Base-by-base conservation (phyloP, 2,888 invertebrate genomes). In the Spialia ferax region DNA sequence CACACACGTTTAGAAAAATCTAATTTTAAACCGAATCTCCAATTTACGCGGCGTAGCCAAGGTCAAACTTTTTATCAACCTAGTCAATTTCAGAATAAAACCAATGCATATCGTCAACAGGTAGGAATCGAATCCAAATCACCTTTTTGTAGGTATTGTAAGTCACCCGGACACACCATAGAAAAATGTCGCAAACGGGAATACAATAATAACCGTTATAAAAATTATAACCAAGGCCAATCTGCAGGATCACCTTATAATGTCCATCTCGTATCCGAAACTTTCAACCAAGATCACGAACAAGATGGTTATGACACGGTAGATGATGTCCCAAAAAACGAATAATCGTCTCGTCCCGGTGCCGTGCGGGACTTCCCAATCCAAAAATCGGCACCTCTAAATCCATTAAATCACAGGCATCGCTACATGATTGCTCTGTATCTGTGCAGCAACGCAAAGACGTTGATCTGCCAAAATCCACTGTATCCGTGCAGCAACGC, bases 181-280 rank as follows among this genome's bases (percentile, higher is more conserved):
- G 69, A 69, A 54, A 32, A 68, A 10, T 73, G 69, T 29, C 63
- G 67, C 0, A 73, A 72, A 68, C 56, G 71, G 1, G 55, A 70
- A 42, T 72, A 54, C 52, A 71, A 71, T 23, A 73, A 71, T n/a
- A 48, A 62, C 2, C 64, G 56, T 0, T 61, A 55, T 35, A 67
- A 67, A 32, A 42, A 60, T 48, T 15, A 48, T 38, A 62, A 61
- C 2, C 35, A 56, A 55, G 52, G 50, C 13, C 63, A 68, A 29
- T 18, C 0, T 20, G 1, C 10, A 48, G 20, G 45, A 3, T 3
- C 45, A 2, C 2, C n/a, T 11, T 23, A 20, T 15, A 23, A 38
- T 23, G 22, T 59, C 0, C 38, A 59, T 42, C 23, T 59, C 7
- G 42, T 59, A 5, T 23, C 59, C n/a, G 59, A 59, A 20, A 10